Evolutionary conservation across 2,888 invertebrate species (phyloP), one percentile per base, ranked within the genome.

Genomic region (Phortica magna): DNA sequence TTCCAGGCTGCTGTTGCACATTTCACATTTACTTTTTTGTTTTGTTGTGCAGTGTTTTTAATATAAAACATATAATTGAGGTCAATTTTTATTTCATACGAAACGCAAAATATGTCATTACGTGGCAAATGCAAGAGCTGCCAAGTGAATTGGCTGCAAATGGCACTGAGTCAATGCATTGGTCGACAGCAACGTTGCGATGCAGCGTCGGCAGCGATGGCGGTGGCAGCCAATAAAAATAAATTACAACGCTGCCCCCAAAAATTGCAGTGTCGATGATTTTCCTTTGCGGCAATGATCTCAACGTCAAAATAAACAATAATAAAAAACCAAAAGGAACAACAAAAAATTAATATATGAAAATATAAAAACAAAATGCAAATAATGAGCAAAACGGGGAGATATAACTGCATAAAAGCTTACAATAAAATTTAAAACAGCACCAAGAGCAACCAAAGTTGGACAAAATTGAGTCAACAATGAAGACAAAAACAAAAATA

Each of bases 281-380:
- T 75, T 43, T 43, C 73, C 77, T 76, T 76, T 53, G 31, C 31
- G 31, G 31, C 31, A 31, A 31, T 31, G 31, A 76, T 73, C 65
- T 75, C 75, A 75, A 80, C 79, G 77, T 78, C 81, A 79, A 73
- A 81, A 75, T 74, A 72, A 53, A 48, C n/a, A 61, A 78, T 80
- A 80, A 82, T 76, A 7, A 31, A 19, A 39, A 31, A 39, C 39
- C 31, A 0, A 14, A 48, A 73, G 39, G 61, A 22, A 55, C 41
- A 7, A 48, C 67, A 17, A 39, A 68, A 67, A 48, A 12, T 48
- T 12, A 48, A 9, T 48, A 48, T 31, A 43, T 73, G 77, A 64
- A 73, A 70, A 76, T 78, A 77, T 78, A 73, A 70, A 77, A 78
- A 78, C 61, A 78, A 68, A 76, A 76, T 48, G 57, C 72, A 65